These are phyloP conservation scores for Drosophila vallismaia DNA, from an alignment of 2,888 invertebrate genomes.

Conservation along the genomic window DNA sequence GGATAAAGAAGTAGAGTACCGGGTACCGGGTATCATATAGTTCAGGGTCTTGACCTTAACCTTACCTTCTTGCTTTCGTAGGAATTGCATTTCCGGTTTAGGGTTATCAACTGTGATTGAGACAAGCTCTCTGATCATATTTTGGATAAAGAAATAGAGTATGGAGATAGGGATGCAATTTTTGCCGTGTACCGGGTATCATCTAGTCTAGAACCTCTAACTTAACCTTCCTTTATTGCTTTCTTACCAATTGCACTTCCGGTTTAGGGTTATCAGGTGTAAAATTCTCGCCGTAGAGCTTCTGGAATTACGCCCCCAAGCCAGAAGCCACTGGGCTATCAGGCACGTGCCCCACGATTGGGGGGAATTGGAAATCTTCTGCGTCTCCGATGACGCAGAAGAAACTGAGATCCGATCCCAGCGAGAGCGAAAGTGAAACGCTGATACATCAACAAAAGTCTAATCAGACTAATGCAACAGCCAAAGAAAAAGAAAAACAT, in stretches of 20 bases:
- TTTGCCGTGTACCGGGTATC: not conserved
- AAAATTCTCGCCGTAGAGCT: not conserved
- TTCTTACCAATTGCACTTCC: slow-evolving; percentile 18
- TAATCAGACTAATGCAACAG: slow-evolving; percentile 45
- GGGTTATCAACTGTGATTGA: too few species aligned
- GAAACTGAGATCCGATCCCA: slow-evolving; percentile 24
- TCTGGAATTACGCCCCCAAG: slow-evolving; percentile 5
- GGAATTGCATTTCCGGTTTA: too few species aligned
- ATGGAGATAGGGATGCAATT: too few species aligned
- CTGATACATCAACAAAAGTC: slow-evolving; percentile 53
- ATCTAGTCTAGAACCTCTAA: not conserved
- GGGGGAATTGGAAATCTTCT: slow-evolving; percentile 29
- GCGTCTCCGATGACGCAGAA: slow-evolving; percentile 27
- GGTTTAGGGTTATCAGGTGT: slow-evolving; percentile 10
- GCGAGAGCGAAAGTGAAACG: slow-evolving; percentile 47
- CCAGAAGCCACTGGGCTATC: not conserved
- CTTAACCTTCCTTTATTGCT: too few species aligned
- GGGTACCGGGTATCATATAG: too few species aligned
- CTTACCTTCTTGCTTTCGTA: too few species aligned
- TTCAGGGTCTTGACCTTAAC: too few species aligned
- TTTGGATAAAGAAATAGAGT: too few species aligned
- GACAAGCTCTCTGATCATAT: too few species aligned
- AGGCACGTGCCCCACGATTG: slow-evolving; percentile 28
- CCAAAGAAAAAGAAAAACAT: slow-evolving; percentile 27
- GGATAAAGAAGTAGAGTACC: not conserved